These are phyloP conservation scores for Solea solea DNA, from an alignment of 2,113 vertebrate species.

Conservation along the genomic window DNA sequence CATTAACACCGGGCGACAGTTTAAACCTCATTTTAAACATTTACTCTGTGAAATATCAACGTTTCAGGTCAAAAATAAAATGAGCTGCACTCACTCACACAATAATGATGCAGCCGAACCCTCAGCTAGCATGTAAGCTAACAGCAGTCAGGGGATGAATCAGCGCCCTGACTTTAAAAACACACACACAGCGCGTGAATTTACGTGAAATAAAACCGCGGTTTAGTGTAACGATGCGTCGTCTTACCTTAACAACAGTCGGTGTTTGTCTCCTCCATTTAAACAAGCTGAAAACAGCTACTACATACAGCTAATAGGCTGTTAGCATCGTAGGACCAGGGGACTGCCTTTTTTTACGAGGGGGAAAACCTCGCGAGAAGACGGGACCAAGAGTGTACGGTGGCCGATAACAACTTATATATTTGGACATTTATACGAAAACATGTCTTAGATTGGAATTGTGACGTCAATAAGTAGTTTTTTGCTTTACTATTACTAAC, in stretches of 20 bases:
- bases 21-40: not conserved
- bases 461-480: no score
- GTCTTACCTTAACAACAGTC: conserved; percentile 33
- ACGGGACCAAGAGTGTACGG: not conserved
- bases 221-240: not conserved
- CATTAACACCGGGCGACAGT: not conserved
- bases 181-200: no score
- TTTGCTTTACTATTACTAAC: no score
- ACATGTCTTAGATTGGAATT: no score
- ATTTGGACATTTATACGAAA: no score
- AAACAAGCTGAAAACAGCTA: not conserved
- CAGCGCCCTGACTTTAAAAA: not conserved
- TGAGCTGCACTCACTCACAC: not conserved
- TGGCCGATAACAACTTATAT: conserved; percentile 9
- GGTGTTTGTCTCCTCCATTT: conserved; percentile 6
- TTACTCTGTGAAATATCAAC: not conserved
- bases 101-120: not conserved
- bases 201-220: no score
- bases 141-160: not conserved
- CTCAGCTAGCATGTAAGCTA: conserved; percentile 25
- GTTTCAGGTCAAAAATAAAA: not conserved
- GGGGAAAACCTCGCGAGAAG: conserved; percentile 35
- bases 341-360: not conserved
- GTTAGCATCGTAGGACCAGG: conserved; percentile 25
- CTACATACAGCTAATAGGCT: conserved; percentile 18